phyloP scores from a whole-genome alignment of 2,113 vertebrate species.

The Petrocephalus zakoni region DNA sequence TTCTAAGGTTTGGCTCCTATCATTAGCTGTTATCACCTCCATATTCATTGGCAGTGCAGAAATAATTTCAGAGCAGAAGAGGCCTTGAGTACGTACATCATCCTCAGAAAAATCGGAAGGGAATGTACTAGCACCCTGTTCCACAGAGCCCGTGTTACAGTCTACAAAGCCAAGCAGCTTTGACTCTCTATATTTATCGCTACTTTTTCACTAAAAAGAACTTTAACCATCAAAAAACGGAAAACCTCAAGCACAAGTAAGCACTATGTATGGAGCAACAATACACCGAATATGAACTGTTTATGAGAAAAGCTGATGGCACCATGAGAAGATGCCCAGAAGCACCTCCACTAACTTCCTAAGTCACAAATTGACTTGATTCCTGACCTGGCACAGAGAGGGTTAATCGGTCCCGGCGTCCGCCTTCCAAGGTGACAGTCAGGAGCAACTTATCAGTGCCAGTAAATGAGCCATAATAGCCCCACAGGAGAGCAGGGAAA shows the following conservation, averaged over 20 bases:
- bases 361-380: conserved; percentile 27
- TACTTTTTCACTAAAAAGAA: not conserved
- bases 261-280: not conserved
- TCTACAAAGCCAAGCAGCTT: no score
- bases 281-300: not conserved
- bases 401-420: conserved; percentile 35
- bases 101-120: not conserved
- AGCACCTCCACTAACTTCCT: conserved; percentile 17
- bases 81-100: conserved; percentile 56
- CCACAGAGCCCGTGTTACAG: not conserved
- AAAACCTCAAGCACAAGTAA: not conserved
- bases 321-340: not conserved
- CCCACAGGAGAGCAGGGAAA: conserved; percentile 76
- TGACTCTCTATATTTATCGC: not conserved
- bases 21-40: conserved; percentile 69
- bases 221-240: not conserved
- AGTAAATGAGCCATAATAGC: conserved; percentile 87
- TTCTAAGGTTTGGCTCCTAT: conserved; percentile 84
- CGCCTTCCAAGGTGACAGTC: conserved; percentile 66
- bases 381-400: conserved; percentile 28
- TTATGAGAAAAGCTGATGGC: not conserved
- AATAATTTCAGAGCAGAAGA: conserved; percentile 80
- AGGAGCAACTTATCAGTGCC: conserved; percentile 76
- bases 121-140: not conserved
- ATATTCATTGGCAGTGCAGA: conserved; percentile 70